Base-by-base conservation (phyloP, 1,140 invertebrate species). In the Archivesica marissinica region DNA sequence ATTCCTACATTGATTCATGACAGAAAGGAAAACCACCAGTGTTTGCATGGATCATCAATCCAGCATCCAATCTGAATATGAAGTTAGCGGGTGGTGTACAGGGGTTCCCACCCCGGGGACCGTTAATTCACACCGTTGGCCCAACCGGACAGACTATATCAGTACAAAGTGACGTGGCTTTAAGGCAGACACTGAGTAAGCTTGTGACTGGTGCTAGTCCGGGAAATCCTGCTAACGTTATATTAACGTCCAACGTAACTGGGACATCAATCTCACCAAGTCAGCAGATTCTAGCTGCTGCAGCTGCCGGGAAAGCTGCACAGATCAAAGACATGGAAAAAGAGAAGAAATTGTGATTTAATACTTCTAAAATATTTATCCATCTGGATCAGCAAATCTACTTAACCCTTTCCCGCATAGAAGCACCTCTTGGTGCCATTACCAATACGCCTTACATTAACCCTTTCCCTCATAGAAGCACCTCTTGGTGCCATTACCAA, bases 1-100 rank as follows among this genome's bases (percentile, higher is more conserved):
- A n/a, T n/a, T n/a, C n/a, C n/a, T n/a, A n/a, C n/a, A n/a, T n/a
- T n/a, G n/a, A n/a, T n/a, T n/a, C n/a, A n/a, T n/a, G n/a, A n/a
- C 88, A 87, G 3, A 90, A 91, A 61, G 88, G 88, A 13, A 93
- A 93, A 78, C 89, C 88, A 47, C 92, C 92, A 28, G 89, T 93
- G 54, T 93, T 91, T 86, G 92, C 92, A 11, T 77, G 92, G 7
- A 92, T 93, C 47, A 92, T 93, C 44, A 92, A 90, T 17, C 92
- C 92, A 0, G 90, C 91, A 11, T 86, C 89, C 13, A 90, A 90
- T 41, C 86, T 92, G 72, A 81, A 81, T 52, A 44, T 81, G 13
- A 88, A 89, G 59, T 84, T 90, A 85, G 81, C 90, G 17, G 41
- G 59, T 79, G 56, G 54, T 15, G 76, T 64, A 61, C 39, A 61